A percentile compares a stretch with the other conserved stretches of the same genome.
These are phyloP conservation scores for Staurois parvus DNA, from an alignment of 2,797 vertebrate species.

Conservation along the genomic window DNA sequence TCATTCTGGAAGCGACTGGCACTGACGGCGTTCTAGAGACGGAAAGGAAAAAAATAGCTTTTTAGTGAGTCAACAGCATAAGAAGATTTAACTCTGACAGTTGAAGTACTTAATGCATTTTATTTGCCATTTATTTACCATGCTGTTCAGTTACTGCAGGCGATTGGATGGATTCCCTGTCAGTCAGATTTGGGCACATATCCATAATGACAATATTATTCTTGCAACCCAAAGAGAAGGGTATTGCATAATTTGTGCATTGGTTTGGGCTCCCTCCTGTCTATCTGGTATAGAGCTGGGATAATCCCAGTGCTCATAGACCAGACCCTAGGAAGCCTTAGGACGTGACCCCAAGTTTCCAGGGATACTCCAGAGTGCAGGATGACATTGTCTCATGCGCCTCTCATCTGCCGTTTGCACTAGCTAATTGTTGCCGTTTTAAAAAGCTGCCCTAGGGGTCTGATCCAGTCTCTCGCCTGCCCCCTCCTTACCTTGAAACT, in stretches of 20 bases:
- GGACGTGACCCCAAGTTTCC: conserved; percentile 15
- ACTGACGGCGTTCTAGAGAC: not conserved
- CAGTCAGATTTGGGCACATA: conserved; percentile 15
- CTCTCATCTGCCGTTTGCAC: conserved; percentile 18
- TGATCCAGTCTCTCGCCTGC: conserved; percentile 12
- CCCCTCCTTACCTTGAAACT: conserved; percentile 42
- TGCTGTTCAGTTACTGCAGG: not conserved
- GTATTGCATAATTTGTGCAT: not conserved
- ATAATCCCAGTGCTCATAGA: not conserved
- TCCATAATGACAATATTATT: not conserved
- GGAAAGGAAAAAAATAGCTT: not conserved
- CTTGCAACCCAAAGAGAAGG: not conserved
- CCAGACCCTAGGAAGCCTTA: not conserved
- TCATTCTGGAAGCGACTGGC: not conserved
- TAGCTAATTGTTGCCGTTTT: conserved; percentile 58
- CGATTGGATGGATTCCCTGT: not conserved
- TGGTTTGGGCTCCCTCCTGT: not conserved
- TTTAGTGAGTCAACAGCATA: not conserved
- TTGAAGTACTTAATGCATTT: not conserved
- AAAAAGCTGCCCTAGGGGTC: conserved; percentile 55
- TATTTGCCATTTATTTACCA: conserved; percentile 10
- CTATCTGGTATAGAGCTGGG: not conserved
- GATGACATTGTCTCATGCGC: conserved; percentile 18
- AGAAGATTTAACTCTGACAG: not conserved
- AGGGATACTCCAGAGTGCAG: conserved; percentile 31